Conservation (phyloP, 2,113 vertebrate species). For the Notothenia rossii region DNA sequence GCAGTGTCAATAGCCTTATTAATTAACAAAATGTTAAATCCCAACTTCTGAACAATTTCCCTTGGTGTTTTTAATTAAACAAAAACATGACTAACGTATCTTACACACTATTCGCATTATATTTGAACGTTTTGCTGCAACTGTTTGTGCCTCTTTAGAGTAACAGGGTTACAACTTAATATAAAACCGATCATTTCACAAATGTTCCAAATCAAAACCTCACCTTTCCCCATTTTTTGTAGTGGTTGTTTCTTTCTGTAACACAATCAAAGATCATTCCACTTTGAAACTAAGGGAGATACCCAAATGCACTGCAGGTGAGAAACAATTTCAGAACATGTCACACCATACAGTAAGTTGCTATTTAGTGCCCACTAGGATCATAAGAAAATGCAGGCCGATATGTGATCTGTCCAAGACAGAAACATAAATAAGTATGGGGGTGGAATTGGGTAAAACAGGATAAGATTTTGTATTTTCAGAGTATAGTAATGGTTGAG, state of each 20-base stretch:
- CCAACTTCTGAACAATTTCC: background rate
- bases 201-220: background rate
- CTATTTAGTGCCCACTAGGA: background rate
- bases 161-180: background rate
- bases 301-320: background rate
- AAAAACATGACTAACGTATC: background rate
- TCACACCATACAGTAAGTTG: background rate
- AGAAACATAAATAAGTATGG: background rate
- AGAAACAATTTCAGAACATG: background rate
- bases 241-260: background rate
- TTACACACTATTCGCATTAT: background rate
- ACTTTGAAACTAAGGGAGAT: background rate
- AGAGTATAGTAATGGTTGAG: background rate
- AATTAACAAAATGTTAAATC: background rate
- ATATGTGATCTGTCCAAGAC: background rate
- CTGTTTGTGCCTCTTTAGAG: background rate
- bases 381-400: background rate
- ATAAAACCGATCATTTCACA: background rate
- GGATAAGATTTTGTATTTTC: background rate
- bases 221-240: background rate
- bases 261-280: background rate
- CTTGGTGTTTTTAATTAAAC: background rate
- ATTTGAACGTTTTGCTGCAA: background rate
- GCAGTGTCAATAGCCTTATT: background rate
- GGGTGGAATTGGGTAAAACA: background rate